Conservation (phyloP, 2,888 invertebrate genomes). For the Pedicia rivosa region DNA sequence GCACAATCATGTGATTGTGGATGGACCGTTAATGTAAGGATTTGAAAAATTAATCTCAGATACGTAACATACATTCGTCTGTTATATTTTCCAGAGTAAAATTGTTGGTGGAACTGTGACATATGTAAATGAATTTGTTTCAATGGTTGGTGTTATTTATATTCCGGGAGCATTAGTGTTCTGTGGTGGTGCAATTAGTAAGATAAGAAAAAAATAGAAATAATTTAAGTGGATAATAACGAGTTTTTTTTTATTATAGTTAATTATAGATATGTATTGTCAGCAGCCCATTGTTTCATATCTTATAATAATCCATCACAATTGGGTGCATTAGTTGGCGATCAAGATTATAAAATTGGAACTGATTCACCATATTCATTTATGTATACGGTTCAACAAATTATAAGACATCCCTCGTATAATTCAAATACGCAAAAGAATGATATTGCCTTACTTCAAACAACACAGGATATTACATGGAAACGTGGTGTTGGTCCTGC, state of each 20-base stretch:
- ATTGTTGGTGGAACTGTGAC: slow-evolving; percentile 39
- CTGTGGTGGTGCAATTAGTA: slow-evolving; percentile 35
- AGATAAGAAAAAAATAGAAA: too few relatives aligned
- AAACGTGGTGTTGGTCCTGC: slow-evolving; percentile 10
- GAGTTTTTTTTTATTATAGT: slow-evolving; percentile 7
- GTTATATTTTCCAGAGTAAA: too few relatives aligned
- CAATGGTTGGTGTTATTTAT: slow-evolving; percentile 37
- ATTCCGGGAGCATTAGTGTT: slow-evolving; percentile 15
- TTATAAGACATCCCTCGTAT: slow-evolving; percentile 11
- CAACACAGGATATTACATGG: slow-evolving; percentile 7
- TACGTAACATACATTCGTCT: too few relatives aligned
- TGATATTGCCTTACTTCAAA: slow-evolving; percentile 10
- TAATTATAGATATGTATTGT: slow-evolving; percentile 8
- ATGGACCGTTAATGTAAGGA: slow-evolving; percentile 22
- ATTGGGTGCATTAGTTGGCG: slow-evolving; percentile 7
- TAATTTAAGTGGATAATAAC: not conserved
- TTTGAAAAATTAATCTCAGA: too few relatives aligned
- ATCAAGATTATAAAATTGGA: slow-evolving; percentile 8
- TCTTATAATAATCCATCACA: not conserved
- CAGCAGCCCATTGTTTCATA: slow-evolving; percentile 10
- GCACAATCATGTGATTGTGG: slow-evolving; percentile 24
- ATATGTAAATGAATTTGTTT: slow-evolving; percentile 39
- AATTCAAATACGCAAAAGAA: slow-evolving; percentile 5
- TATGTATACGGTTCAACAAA: slow-evolving; percentile 6
- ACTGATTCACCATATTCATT: slow-evolving; percentile 9